These are phyloP conservation scores for Cliona cf. orientalis DNA, from an alignment of 37 sponge, comb jelly and placozoan genomes.

Conservation along the genomic window DNA sequence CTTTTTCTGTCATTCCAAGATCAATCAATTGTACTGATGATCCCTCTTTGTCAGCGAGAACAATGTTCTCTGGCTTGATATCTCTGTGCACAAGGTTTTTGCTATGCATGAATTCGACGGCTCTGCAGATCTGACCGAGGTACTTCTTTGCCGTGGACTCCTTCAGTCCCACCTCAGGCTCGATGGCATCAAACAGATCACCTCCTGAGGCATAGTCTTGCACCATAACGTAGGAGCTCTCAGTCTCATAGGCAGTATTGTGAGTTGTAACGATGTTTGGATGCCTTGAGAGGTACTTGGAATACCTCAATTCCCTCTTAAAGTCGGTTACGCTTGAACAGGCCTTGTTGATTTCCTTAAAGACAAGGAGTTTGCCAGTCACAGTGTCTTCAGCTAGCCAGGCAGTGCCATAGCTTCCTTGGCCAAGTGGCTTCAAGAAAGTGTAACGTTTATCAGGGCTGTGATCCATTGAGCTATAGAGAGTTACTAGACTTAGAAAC, in stretches of 20 bases:
- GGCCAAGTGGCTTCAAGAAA: slow-evolving; percentile 60
- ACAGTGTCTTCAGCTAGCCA: slow-evolving; percentile 65
- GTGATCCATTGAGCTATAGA: too few species aligned
- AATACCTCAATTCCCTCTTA: slow-evolving; percentile 84
- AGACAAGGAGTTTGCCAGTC: slow-evolving; percentile 49
- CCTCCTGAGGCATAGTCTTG: slow-evolving; percentile 83
- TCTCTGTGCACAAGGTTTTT: slow-evolving; percentile 82
- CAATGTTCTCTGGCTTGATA: slow-evolving; percentile 85
- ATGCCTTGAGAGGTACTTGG: slow-evolving; percentile 52
- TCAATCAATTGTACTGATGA: slow-evolving; percentile 66
- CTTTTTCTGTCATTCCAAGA: slow-evolving; percentile 80
- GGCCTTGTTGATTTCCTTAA: slow-evolving; percentile 71
- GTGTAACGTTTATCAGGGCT: slow-evolving; percentile 59
- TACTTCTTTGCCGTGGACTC: slow-evolving; percentile 49
- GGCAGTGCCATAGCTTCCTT: slow-evolving; percentile 78
- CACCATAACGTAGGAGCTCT: slow-evolving; percentile 69
- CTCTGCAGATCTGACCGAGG: slow-evolving; percentile 65
- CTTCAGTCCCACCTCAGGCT: slow-evolving; percentile 73
- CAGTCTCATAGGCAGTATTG: slow-evolving; percentile 69
- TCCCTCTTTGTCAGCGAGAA: slow-evolving; percentile 57
- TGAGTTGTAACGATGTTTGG: slow-evolving; percentile 75
- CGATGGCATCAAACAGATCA: slow-evolving; percentile 83
- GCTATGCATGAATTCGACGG: slow-evolving; percentile 77
- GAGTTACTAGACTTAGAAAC: too few species aligned
- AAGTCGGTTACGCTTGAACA: slow-evolving; percentile 45